Base-by-base conservation (phyloP, 2,888 invertebrate species). In the Spisula solida region DNA sequence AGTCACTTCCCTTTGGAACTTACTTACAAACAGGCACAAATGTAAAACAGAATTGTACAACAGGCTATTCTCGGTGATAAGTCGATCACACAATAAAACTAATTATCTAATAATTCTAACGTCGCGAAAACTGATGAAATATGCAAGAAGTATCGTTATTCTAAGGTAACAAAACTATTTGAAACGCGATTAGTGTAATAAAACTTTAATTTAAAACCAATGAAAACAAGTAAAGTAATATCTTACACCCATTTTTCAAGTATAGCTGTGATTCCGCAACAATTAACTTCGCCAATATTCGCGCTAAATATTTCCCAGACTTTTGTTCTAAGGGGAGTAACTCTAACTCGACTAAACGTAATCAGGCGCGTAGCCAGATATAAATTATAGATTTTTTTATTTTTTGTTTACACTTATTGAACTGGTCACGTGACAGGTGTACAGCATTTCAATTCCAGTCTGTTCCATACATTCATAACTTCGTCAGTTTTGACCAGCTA, bases 211-310 rank as follows among this genome's bases (percentile, higher is more conserved):
- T 16, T n/a, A 66, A 66, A 25, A 25, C n/a, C 60, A 66, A 66
- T 66, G 25, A 66, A 25, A 8, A 25, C 51, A 66, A 66, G 10
- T 25, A n/a, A 10, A n/a, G n/a, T n/a, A 66, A 66, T 8, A 6
- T 66, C 60, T 66, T 66, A 66, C 60, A 66, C 60, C 60, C 60
- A 66, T 66, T 66, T 66, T 66, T 66, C 60, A 20, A 66, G 60
- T 25, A 66, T 10, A 10, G 60, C 60, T 25, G 10, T 2, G 60
- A 5, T 66, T 25, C 25, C 60, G 25, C 60, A 66, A 60, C 0
- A 66, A 25, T 2, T 5, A 25, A 25, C n/a, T 25, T 25, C 25
- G 60, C 12, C 60, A 25, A 66, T 66, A 66, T 66, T 66, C 60
- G 60, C 60, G 60, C 60, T 66, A 66, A 66, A 66, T 66, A 25